These are phyloP conservation scores for Zootoca vivipara DNA, from an alignment of 2,113 vertebrate genomes.

Conservation along the genomic window DNA sequence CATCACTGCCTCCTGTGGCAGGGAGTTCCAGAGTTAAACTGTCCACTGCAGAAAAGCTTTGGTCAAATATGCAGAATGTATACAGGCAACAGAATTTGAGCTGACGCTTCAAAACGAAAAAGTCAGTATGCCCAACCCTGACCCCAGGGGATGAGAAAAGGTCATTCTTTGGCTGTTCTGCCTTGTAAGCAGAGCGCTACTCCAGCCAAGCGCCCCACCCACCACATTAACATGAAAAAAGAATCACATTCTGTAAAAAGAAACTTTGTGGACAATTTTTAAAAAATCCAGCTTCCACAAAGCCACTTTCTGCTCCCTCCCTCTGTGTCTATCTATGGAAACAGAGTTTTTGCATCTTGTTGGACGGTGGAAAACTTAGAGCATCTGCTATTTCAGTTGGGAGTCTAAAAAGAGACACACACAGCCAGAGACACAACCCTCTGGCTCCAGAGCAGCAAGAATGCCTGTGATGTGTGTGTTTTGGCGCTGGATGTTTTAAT, in stretches of 20 bases:
- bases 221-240: background rate
- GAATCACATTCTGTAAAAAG: background rate
- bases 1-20: no score
- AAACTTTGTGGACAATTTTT: background rate
- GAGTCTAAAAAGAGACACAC: background rate
- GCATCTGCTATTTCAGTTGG: background rate
- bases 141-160: background rate
- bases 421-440: background rate
- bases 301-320: background rate
- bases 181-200: background rate
- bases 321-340: background rate
- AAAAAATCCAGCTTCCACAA: background rate
- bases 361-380: background rate
- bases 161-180: background rate
- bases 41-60: background rate
- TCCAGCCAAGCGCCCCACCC: background rate
- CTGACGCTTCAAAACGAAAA: background rate
- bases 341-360: background rate
- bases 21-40: no score
- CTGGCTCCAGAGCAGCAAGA: background rate
- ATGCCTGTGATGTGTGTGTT: conserved; percentile 13
- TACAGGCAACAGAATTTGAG: background rate
- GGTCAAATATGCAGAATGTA: no score
- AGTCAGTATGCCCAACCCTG: background rate
- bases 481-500: background rate